Base-by-base conservation (phyloP, 2,797 vertebrate genomes). In the Cirrhinus molitorella region DNA sequence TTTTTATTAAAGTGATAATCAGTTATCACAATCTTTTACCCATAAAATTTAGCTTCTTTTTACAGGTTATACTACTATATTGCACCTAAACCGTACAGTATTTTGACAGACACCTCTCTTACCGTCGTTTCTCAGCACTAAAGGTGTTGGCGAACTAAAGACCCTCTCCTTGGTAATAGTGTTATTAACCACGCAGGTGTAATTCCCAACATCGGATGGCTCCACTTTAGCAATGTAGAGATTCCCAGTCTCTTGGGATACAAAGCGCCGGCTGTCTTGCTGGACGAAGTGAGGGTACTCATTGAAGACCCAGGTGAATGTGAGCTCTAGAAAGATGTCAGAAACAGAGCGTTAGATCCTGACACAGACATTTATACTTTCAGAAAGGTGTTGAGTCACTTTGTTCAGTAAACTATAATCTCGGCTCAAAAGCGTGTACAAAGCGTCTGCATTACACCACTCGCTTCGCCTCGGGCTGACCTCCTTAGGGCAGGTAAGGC, bases 141-240 rank as follows among this genome's bases (percentile, higher is more conserved):
- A 91, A 0, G 97, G 97, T 0, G 98, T 99, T 0, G 98, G 97
- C 0, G 96, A 96, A 82, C 98, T 98, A 59, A 97, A 94, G 11
- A 95, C 94, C 16, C 94, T 94, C 91, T 94, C 93, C 11, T 88
- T 94, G 0, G 93, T 97, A 86, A 95, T 90, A 0, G 88, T 91
- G 90, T 97, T 98, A 83, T 96, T 97, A 11, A 97, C 96, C 71
- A 97, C 96, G 0, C 98, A 99, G 0, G 96, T 98, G 91, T 99
- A 99, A 91, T 98, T 98, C 23, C 98, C 98, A 71, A 97, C 97
- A 0, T 99, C 98, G 0, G 97, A 97, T 0, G 95, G 92, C 79
- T 99, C 97, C 28, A 99, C 98, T 88, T 99, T 99, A 51, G 98
- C 96, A 0, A 99, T 96, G 90, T 99, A 99, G 37, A 99, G 94